A percentile compares a stretch with the other conserved stretches of the same genome.
Evolutionary conservation across 2,113 vertebrate species (phyloP).

Genomic region (Cebidichthys violaceus): DNA sequence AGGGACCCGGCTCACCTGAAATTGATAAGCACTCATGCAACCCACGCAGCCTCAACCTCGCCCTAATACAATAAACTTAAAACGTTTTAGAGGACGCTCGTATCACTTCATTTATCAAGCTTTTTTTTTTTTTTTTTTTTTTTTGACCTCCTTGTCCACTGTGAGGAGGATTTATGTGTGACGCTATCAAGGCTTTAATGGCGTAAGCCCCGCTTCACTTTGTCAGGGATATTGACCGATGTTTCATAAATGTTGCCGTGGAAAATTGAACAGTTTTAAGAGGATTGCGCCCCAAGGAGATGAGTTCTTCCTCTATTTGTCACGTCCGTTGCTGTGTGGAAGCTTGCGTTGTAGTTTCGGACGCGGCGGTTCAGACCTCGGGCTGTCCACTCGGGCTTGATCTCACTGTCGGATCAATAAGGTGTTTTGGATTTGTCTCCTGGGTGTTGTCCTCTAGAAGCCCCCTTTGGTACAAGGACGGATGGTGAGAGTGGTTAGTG

Average conservation of each 20-base stretch:
- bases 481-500: slow-evolving; percentile 18
- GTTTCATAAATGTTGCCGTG: slow-evolving; percentile 53
- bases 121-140: too few relatives aligned
- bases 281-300: slow-evolving; percentile 44
- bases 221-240: slow-evolving; percentile 55
- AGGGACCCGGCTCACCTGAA: slow-evolving; percentile 55
- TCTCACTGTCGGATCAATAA: slow-evolving; percentile 56
- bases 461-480: slow-evolving; percentile 36
- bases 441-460: slow-evolving; percentile 48
- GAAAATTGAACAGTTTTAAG: slow-evolving; percentile 56
- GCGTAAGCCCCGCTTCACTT: slow-evolving; percentile 28
- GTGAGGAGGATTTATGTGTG: slow-evolving; percentile 52
- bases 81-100: slow-evolving; percentile 54
- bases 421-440: slow-evolving; percentile 43
- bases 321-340: slow-evolving; percentile 7
- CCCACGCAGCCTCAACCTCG: slow-evolving; percentile 40
- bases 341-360: slow-evolving; percentile 22
- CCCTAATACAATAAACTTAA: slow-evolving; percentile 59
- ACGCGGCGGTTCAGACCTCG: slow-evolving; percentile 20
- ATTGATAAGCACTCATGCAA: slow-evolving; percentile 43
- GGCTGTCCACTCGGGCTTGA: slow-evolving; percentile 32
- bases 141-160: slow-evolving; percentile 40
- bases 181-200: slow-evolving; percentile 40
- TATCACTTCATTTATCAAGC: slow-evolving; percentile 65
- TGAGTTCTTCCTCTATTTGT: slow-evolving; percentile 22